A percentile compares a stretch with the other conserved stretches of the same genome.
Evolutionary conservation across 2,888 invertebrate genomes (phyloP).

Genomic region (Chymomyza procnemis): DNA sequence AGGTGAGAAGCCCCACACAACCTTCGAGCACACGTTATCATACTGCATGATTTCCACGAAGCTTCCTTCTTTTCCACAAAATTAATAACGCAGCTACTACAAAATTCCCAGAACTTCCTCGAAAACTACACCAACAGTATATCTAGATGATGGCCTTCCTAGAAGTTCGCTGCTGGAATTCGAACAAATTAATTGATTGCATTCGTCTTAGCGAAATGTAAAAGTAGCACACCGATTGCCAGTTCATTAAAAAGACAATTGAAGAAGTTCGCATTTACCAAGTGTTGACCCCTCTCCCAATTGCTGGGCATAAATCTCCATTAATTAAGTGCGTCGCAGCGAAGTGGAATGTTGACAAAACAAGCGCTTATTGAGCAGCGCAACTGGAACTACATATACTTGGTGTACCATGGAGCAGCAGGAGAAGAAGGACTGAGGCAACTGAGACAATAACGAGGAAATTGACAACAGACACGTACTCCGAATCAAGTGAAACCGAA

Average conservation of each 20-base stretch:
- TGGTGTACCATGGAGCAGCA: too few species aligned
- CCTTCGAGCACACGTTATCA: too few species aligned
- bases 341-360: constrained; percentile 59
- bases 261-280: constrained; percentile 35
- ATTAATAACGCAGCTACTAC: too few species aligned
- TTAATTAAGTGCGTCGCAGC: constrained; percentile 55
- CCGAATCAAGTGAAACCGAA: constrained; percentile 31
- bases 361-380: constrained; percentile 19
- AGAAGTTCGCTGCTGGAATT: neutral
- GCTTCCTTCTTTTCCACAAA: too few species aligned
- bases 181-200: constrained; percentile 1
- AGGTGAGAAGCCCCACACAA: too few species aligned
- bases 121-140: neutral
- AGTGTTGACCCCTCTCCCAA: constrained; percentile 15
- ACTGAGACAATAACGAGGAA: neutral
- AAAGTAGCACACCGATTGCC: constrained; percentile 26
- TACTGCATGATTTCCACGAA: too few species aligned
- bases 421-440: neutral
- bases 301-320: constrained; percentile 60
- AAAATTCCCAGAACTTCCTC: too few species aligned
- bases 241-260: constrained; percentile 52
- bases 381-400: neutral
- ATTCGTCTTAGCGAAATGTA: neutral
- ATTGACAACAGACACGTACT: constrained; percentile 8
- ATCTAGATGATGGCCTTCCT: neutral